These are phyloP conservation scores for Sabatieria punctata DNA, from an alignment of 2,888 invertebrate species.

Conservation along the genomic window DNA sequence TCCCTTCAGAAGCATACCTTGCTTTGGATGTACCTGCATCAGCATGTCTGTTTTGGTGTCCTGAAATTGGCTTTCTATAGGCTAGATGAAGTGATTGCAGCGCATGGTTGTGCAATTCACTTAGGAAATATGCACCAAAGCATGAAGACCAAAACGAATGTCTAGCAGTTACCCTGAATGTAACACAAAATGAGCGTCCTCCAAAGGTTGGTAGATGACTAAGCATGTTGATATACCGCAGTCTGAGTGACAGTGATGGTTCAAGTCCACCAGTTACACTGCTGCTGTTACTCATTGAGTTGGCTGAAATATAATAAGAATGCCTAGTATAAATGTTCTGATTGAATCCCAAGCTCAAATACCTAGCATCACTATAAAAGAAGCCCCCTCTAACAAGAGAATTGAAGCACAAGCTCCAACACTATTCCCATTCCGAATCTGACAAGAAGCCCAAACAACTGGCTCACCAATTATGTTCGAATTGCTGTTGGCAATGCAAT, in stretches of 20 bases:
- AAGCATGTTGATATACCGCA: slow-evolving; percentile 78
- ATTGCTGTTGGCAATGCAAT: slow-evolving; percentile 12
- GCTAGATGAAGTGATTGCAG: neutral
- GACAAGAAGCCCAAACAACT: no score
- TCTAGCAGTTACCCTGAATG: slow-evolving; percentile 42
- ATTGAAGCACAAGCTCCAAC: no score
- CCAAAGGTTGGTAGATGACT: slow-evolving; percentile 75
- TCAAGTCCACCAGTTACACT: no score
- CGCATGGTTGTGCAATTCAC: neutral
- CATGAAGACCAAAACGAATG: neutral
- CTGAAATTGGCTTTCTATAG: neutral
- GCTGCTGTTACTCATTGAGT: no score
- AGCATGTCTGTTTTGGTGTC: slow-evolving; percentile 24
- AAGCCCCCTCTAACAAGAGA: no score
- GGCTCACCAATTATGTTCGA: slow-evolving; percentile 53
- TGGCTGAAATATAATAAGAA: no score
- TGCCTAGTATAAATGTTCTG: no score
- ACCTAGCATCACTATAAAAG: no score
- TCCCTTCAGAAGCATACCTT: slow-evolving; percentile 16
- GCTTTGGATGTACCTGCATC: slow-evolving; percentile 20
- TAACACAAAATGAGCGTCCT: slow-evolving; percentile 71
- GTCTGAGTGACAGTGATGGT: no score
- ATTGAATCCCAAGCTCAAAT: no score
- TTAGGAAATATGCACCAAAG: neutral
- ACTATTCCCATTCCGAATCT: no score